Base-by-base conservation (phyloP, 2,797 vertebrate genomes). In the Mormyrus hasselquistii region DNA sequence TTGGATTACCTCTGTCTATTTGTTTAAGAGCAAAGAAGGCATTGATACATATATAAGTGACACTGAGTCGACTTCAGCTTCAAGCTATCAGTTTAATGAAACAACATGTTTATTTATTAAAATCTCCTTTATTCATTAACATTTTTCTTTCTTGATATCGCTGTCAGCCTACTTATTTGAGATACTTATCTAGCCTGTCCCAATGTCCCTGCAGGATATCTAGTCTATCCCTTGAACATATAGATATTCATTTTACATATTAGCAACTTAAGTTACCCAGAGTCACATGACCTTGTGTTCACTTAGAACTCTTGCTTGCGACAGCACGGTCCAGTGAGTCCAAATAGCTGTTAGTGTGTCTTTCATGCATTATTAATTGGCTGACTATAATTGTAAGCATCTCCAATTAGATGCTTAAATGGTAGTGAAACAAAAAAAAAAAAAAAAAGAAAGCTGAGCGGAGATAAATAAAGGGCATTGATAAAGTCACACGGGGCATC, bases 301-400 rank as follows among this genome's bases (percentile, higher is more conserved):
- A 69, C 53, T 34, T 73, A 65, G 47, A 88, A 53, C 85, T 88
- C 57, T 82, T 87, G 25, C 69, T 83, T 41, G 57, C 82, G 89
- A 87, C 55, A 88, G 62, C 65, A 87, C 38, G 88, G 76, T 52
- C 84, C 73, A 86, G 55, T 87, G 59, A 86, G 88, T 29, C 88
- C 82, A 83, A 91, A 89, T 85, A 59, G 88, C 90, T 88, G 76
- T 86, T 86, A 76, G 59, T 85, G 59, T 52, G 84, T 86, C 82
- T 89, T 90, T 88, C 90, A 90, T 89, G 59, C 76, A 89, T 91
- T 88, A 90, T 91, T 90, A 91, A 90, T 89, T 41, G 65, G 29
- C 22, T 85, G 65, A 82, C 62, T 90, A 90, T 89, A 89, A 90
- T 41, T 88, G 86, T 90, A 87, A 89, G 82, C 76, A 88, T 87